Conservation (phyloP, 2,797 vertebrate species). For the Anguilla marmorata region DNA sequence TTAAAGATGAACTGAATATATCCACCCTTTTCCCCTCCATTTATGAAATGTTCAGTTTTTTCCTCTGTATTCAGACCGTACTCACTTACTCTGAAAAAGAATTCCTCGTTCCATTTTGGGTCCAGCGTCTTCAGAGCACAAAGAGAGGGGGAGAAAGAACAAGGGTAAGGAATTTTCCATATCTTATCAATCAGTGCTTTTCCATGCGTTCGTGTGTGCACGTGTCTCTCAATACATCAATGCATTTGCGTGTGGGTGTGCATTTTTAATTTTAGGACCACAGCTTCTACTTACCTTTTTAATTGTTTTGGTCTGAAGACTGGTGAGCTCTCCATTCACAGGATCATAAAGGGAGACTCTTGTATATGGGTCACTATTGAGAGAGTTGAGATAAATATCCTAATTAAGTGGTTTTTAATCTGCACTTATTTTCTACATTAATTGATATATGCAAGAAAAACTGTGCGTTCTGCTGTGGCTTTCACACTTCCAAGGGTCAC, state of each 20-base stretch:
- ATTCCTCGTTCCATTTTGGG: constrained; percentile 96
- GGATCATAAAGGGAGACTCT: constrained; percentile 89
- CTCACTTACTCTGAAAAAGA: constrained; percentile 88
- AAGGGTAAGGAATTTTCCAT: background rate
- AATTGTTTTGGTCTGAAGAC: constrained; percentile 90
- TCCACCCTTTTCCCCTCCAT: background rate
- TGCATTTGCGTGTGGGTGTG: background rate
- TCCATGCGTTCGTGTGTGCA: background rate
- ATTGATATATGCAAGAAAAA: background rate
- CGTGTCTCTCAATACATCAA: background rate
- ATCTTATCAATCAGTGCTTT: background rate
- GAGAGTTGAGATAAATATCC: constrained; percentile 36
- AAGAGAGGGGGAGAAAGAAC: constrained; percentile 33
- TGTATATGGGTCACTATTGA: constrained; percentile 89
- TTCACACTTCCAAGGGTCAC: background rate
- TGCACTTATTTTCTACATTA: background rate
- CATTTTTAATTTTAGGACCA: background rate
- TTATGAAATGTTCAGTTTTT: background rate
- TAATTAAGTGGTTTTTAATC: background rate
- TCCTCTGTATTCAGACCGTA: background rate
- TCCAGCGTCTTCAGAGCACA: constrained; percentile 77
- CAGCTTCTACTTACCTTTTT: constrained; percentile 76
- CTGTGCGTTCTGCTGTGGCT: background rate
- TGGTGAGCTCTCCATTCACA: constrained; percentile 80
- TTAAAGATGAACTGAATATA: constrained; percentile 15